A percentile compares a stretch with the other conserved stretches of the same genome.
phyloP scores from a whole-genome alignment of 92 coral and sea anemone genomes.

The Palythoa grandis region DNA sequence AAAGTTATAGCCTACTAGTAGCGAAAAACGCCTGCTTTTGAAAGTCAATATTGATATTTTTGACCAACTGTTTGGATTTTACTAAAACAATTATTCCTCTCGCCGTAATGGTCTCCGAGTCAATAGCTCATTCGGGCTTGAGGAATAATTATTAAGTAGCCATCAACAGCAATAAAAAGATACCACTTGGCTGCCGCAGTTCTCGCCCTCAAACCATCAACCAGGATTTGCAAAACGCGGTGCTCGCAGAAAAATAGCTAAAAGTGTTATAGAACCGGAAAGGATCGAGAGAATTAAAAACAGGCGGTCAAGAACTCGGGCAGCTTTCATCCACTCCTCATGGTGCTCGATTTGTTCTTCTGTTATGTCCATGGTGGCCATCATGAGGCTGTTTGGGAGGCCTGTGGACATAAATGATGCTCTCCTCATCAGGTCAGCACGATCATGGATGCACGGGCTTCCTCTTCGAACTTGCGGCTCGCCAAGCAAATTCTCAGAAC shows the following conservation, averaged over 20 bases:
- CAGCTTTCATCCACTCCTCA: slow-evolving; percentile 88
- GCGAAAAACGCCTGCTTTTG: no score
- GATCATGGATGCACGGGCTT: neutral
- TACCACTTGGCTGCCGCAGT: neutral
- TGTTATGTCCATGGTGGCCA: slow-evolving; percentile 34
- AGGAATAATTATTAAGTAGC: neutral
- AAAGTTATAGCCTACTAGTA: no score
- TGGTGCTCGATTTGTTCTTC: slow-evolving; percentile 56
- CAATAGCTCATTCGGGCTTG: no score
- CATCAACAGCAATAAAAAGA: neutral
- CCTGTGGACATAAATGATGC: slow-evolving; percentile 9
- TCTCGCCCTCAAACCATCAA: neutral
- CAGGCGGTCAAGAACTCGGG: slow-evolving; percentile 82
- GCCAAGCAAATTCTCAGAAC: neutral
- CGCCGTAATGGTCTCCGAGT: no score
- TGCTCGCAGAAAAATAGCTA: slow-evolving; percentile 73
- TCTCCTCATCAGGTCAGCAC: neutral
- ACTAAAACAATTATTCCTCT: no score
- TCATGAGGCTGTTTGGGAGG: slow-evolving; percentile 22
- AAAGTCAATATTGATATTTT: no score
- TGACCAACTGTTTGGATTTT: no score
- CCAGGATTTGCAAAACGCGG: slow-evolving; percentile 59
- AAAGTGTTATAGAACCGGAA: slow-evolving; percentile 64
- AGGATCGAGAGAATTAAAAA: slow-evolving; percentile 67
- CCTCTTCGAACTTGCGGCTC: neutral